These are phyloP conservation scores for Oplegnathus fasciatus DNA, from an alignment of 2,113 vertebrate species.

Conservation along the genomic window DNA sequence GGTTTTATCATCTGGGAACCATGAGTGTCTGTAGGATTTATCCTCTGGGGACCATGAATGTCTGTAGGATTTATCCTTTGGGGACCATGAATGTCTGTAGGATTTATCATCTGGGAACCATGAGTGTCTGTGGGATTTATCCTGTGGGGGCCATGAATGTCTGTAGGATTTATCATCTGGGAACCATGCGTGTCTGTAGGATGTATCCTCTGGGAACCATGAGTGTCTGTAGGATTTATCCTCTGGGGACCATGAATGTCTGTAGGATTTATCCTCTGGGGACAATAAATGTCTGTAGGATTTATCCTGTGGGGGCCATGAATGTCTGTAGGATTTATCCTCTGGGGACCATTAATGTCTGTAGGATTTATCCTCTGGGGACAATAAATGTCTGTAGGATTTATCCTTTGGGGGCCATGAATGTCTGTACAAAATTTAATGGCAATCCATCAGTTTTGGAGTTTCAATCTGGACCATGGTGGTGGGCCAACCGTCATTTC, in stretches of 20 bases:
- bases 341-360: background rate
- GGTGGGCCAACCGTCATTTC: background rate
- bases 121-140: background rate
- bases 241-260: background rate
- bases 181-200: too few species aligned
- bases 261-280: background rate
- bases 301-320: background rate
- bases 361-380: background rate
- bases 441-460: too few species aligned
- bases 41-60: background rate
- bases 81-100: background rate
- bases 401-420: background rate
- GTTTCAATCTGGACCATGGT: slow-evolving; percentile 4
- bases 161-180: too few species aligned
- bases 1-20: background rate
- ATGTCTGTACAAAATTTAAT: background rate
- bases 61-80: background rate
- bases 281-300: background rate
- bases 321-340: background rate
- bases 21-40: too few species aligned
- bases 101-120: background rate
- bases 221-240: background rate
- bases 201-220: background rate
- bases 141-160: background rate
- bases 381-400: background rate